Evolutionary conservation across 2,888 invertebrate genomes (phyloP), one percentile per base, ranked within the genome.

Genomic region (Megastigmus dorsalis): DNA sequence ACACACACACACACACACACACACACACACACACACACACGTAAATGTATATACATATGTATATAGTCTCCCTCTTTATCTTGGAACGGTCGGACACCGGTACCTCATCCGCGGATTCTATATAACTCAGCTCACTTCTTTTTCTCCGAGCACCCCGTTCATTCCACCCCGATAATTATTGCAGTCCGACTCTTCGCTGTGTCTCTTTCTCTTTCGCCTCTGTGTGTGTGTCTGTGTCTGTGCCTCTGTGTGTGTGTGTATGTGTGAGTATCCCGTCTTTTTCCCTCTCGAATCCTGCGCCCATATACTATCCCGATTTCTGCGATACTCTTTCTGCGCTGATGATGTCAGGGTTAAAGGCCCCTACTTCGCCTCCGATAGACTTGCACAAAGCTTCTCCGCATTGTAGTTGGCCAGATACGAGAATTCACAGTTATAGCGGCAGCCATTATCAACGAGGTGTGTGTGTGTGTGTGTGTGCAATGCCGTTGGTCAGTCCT

Each of bases 131-230:
- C 65, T 76, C 68, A 48, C 65, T 69, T 48, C 48, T 71, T 30
- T 73, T 67, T 77, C 70, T 71, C 78, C 77, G 43, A 52, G 36
- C n/a, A n/a, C 71, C 77, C 76, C 59, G 75, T 65, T 41, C 68
- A 45, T 76, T 74, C 77, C 60, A 71, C 77, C 72, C 82, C 84
- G 82, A 85, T 85, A 84, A 86, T 84, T 86, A 85, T 84, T 83
- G 82, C 82, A 82, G 82, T 80, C 80, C 80, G 63, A 65, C 54
- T 59, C 70, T 50, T 36, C 43, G 38, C 57, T n/a, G 13, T 70
- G 28, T 68, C 60, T 71, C 66, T 77, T 76, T 76, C 75, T 79
- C 66, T 63, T 57, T 72, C 72, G 65, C 43, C 66, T 73, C n/a
- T n/a, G n/a, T n/a, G n/a, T n/a, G n/a, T n/a, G n/a, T n/a, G n/a